These are phyloP conservation scores for Chrysogorgia sp. DNA, from an alignment of 92 coral and sea anemone species.

Conservation along the genomic window DNA sequence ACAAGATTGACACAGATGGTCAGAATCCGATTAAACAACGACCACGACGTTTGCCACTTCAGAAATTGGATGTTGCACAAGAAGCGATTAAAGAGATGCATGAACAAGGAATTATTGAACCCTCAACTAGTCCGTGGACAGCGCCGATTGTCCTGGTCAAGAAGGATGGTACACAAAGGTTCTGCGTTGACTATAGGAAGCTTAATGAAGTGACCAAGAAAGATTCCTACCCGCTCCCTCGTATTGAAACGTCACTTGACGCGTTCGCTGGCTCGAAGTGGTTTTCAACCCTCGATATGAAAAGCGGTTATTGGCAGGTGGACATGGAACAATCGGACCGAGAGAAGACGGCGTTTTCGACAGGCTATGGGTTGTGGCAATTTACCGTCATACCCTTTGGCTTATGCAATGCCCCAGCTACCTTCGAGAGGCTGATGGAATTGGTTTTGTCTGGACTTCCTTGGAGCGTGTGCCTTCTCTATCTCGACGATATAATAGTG, in stretches of 20 bases:
- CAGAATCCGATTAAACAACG: constrained; percentile 27
- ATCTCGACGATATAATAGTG: no score
- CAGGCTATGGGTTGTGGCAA: constrained; percentile 26
- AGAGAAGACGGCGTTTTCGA: constrained; percentile 22
- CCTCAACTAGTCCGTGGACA: no score
- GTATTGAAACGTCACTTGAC: constrained; percentile 1
- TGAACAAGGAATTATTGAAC: no score
- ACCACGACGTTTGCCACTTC: no score
- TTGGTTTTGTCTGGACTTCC: no score
- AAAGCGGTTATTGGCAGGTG: constrained; percentile 28
- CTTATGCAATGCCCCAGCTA: no score
- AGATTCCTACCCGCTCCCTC: no score
- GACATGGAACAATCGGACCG: neutral
- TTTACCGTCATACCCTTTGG: constrained; percentile 20
- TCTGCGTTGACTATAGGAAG: constrained; percentile 20
- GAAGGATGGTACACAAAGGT: constrained; percentile 25
- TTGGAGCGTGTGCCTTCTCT: no score
- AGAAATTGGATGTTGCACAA: neutral
- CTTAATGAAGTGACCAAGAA: neutral
- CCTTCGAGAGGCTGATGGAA: no score
- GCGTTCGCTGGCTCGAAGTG: constrained; percentile 1
- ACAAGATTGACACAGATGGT: constrained; percentile 40
- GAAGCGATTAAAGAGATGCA: no score
- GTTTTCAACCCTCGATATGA: constrained; percentile 28
- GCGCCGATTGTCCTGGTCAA: constrained; percentile 24